Base-by-base conservation (phyloP, 92 coral and sea anemone species). In the Porites cylindrica region DNA sequence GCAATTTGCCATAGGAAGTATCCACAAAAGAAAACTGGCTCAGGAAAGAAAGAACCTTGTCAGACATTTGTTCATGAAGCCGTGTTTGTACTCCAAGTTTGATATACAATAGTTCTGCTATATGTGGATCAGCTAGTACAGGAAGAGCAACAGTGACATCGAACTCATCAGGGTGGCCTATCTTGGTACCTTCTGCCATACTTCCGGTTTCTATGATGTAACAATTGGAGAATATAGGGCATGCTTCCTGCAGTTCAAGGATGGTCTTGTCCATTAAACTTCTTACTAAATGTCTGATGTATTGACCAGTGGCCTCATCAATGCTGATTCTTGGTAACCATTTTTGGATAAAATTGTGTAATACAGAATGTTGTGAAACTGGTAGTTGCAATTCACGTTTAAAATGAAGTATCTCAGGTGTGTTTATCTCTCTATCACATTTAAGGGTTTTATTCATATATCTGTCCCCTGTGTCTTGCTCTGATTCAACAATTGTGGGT, bases 151-250 rank as follows among this genome's bases (percentile, higher is more conserved):
- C 63, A 43, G 1, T 76, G 84, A 75, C 74, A 68, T 88, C 91
- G 66, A 88, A 83, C 59, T 88, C 91, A 56, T 88, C 91, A 43
- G 91, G 90, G 9, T 84, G 82, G 13, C 91, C 89, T 20, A 88
- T 88, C 91, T 88, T 88, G 62, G 91, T 88, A 65, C 90, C 91
- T 68, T 88, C 91, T 7, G 82, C 89, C 90, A 88, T 85, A 60
- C 91, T 88, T 56, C 91, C 91, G 5, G 88, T 84, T 62, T 84
- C 75, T 73, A 84, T 75, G 66, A 84, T 75, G 82, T 84, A 84
- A n/a, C 88, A 47, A 12, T 75, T 84, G 88, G 74, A 61, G 29
- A 84, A 84, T 58, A 84, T 62, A 4, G 2, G 20, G 72, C 43
- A 54, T n/a, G 19, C 23, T 84, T 29, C 26, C 82, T 84, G 75